phyloP scores from a whole-genome alignment of 1,140 invertebrate species.

The Probaryconus sp. region DNA sequence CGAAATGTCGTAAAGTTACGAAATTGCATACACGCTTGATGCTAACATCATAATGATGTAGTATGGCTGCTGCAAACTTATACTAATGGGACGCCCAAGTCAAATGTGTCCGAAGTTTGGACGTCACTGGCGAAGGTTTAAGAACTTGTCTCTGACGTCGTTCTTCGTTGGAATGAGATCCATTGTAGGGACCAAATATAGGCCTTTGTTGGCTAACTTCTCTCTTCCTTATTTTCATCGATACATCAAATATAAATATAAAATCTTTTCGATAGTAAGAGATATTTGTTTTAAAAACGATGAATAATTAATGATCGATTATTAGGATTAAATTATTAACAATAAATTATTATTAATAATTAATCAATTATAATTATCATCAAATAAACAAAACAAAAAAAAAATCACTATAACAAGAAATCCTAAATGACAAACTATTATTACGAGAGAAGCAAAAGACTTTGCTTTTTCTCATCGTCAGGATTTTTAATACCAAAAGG shows the following conservation, averaged over 20 bases:
- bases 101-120: conserved; percentile 71
- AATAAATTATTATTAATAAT: no score
- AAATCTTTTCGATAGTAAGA: no score
- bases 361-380: no score
- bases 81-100: conserved; percentile 63
- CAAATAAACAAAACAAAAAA: no score
- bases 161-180: conserved; percentile 53
- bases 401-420: no score
- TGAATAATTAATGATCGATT: no score
- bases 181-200: conserved; percentile 59
- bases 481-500: no score
- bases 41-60: conserved; percentile 67
- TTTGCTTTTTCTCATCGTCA: no score
- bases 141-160: conserved; percentile 67
- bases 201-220: conserved; percentile 64
- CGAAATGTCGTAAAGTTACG: conserved; percentile 21
- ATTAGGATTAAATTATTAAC: no score
- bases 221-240: conserved; percentile 29
- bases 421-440: no score
- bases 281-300: no score
- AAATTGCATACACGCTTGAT: conserved; percentile 43
- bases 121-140: conserved; percentile 65
- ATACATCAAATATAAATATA: conserved; percentile 12
- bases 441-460: no score
- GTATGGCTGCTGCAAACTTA: conserved; percentile 62